Evolutionary conservation across 2,113 vertebrate species (phyloP).

Genomic region (Acanthisitta chloris): DNA sequence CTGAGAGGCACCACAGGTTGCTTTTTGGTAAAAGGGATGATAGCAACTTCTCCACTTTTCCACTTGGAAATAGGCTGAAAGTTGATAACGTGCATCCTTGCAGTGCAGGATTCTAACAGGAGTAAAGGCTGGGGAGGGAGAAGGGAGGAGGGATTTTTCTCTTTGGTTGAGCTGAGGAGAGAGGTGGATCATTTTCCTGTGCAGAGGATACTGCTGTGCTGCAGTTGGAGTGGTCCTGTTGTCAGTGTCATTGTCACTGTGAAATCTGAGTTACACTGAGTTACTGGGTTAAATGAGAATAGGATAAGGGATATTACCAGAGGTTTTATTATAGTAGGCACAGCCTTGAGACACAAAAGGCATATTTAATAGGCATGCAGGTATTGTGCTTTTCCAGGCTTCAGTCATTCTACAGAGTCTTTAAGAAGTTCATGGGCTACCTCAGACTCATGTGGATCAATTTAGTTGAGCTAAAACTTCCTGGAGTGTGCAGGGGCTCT

Average conservation of each 20-base stretch:
- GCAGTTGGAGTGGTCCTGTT: background rate
- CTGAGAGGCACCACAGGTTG: background rate
- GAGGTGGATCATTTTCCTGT: background rate
- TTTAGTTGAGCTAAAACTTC: background rate
- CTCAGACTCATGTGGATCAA: fast-evolving
- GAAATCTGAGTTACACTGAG: background rate
- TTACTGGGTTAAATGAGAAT: background rate
- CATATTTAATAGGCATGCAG: background rate
- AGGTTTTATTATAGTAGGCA: background rate
- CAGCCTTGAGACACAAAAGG: background rate
- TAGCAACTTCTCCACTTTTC: no score
- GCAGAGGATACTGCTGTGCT: background rate
- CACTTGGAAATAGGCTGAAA: background rate
- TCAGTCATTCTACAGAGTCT: background rate
- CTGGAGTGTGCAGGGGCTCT: background rate
- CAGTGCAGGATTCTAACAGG: background rate
- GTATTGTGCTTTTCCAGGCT: background rate
- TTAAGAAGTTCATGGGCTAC: background rate
- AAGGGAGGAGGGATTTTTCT: background rate
- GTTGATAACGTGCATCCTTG: background rate
- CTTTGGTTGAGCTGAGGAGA: background rate
- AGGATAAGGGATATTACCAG: background rate
- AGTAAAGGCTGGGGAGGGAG: background rate
- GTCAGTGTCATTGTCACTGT: background rate
- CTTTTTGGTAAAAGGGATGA: no score